These are phyloP conservation scores for Antigone vipio DNA, from an alignment of 2,113 vertebrate species.

Conservation along the genomic window DNA sequence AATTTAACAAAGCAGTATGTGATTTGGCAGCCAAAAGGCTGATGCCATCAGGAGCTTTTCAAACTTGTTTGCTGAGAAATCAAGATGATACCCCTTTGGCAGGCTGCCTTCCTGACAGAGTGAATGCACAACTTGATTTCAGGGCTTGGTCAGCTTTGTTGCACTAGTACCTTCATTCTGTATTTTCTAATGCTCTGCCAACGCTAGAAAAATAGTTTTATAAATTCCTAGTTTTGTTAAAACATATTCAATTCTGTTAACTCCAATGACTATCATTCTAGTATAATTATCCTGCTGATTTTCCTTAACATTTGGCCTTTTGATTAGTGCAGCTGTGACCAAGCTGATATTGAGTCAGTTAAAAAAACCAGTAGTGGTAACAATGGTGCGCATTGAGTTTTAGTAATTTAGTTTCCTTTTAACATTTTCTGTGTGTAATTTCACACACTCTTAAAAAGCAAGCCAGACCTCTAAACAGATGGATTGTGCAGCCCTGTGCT, in stretches of 20 bases:
- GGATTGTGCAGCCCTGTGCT: neutral
- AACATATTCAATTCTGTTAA: neutral
- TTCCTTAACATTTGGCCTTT: neutral
- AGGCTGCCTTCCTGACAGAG: neutral
- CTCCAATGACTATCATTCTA: neutral
- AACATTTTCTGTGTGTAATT: neutral
- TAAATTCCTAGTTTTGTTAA: neutral
- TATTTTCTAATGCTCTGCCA: neutral
- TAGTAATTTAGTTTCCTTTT: neutral
- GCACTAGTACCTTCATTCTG: neutral
- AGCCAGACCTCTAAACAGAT: neutral
- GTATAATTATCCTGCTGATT: neutral
- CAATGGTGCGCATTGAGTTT: neutral
- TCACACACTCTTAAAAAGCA: neutral
- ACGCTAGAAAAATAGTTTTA: neutral
- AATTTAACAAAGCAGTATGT: neutral
- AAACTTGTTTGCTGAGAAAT: constrained; percentile 38
- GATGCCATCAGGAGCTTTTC: constrained; percentile 27
- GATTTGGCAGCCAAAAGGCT: constrained; percentile 17
- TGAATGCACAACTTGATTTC: neutral
- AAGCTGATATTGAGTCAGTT: neutral
- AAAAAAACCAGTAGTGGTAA: neutral
- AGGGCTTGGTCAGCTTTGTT: neutral
- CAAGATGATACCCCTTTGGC: constrained; percentile 2
- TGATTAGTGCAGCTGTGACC: neutral